Evolutionary conservation across 2,797 vertebrate genomes (phyloP).

Genomic region (Anabacerthia variegaticeps): DNA sequence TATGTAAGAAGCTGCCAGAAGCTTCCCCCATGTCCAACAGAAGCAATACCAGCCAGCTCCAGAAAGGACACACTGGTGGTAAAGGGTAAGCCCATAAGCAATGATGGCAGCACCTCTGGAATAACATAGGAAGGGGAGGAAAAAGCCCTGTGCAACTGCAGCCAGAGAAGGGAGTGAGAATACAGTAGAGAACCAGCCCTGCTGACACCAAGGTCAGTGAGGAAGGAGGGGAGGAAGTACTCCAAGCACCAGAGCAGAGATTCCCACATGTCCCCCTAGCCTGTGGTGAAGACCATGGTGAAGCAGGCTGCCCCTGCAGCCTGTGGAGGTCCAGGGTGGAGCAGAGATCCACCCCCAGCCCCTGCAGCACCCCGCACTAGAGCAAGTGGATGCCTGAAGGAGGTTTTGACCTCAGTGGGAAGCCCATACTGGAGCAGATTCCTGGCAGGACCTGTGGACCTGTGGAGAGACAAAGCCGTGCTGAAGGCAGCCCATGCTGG

Average conservation of each 20-base stretch:
- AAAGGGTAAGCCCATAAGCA: background rate
- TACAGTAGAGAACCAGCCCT: background rate
- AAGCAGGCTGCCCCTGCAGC: background rate
- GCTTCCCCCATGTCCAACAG: background rate
- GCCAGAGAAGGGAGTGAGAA: background rate
- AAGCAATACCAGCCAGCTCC: background rate
- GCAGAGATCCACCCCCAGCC: background rate
- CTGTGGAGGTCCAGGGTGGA: background rate
- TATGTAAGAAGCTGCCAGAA: background rate
- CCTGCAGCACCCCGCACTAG: fast-evolving
- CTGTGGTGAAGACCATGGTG: background rate
- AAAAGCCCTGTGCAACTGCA: background rate
- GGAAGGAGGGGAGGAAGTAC: background rate
- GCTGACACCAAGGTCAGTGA: background rate
- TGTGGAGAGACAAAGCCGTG: fast-evolving
- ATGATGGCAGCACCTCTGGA: fast-evolving
- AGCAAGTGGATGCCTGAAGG: background rate
- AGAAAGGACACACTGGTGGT: background rate
- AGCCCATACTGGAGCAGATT: background rate
- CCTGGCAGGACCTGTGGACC: background rate
- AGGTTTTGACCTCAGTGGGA: background rate
- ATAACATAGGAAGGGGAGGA: background rate
- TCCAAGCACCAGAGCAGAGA: background rate
- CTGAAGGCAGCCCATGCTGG: background rate
- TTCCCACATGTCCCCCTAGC: background rate